Conservation (phyloP, 2,113 vertebrate genomes). For the Syrrhaptes paradoxus region DNA sequence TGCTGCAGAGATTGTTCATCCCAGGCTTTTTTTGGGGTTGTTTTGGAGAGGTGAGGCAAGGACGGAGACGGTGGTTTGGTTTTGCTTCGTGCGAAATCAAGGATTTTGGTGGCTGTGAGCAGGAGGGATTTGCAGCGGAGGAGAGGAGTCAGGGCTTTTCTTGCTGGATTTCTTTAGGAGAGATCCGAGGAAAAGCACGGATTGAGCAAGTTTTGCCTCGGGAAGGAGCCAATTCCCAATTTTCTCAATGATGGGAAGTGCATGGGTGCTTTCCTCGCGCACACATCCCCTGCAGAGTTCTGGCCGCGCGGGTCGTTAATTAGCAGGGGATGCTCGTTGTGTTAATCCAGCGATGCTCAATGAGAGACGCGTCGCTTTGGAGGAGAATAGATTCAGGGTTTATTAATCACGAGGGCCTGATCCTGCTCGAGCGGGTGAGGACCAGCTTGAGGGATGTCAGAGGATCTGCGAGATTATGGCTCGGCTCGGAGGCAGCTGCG, state of each 20-base stretch:
- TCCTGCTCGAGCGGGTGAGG: neutral
- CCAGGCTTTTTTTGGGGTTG: neutral
- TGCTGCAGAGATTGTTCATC: neutral
- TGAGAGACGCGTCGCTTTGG: rapidly evolving
- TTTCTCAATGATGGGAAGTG: rapidly evolving
- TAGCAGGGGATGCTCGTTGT: neutral
- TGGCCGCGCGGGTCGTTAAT: rapidly evolving
- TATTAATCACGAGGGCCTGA: neutral
- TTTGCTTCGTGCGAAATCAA: rapidly evolving
- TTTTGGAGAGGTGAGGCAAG: neutral
- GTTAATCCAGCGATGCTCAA: rapidly evolving
- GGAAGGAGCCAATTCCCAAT: neutral
- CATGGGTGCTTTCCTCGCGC: neutral
- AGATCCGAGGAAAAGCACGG: neutral
- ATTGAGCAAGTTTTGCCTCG: neutral
- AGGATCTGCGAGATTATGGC: neutral
- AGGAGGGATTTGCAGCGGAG: neutral
- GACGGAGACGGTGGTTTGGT: neutral
- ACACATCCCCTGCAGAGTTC: neutral
- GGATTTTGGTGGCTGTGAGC: neutral
- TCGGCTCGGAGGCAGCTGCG: conserved; percentile 6
- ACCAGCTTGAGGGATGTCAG: conserved; percentile 1
- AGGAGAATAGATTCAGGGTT: rapidly evolving
- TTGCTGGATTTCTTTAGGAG: neutral
- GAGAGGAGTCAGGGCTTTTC: neutral